phyloP scores from a whole-genome alignment of 2,113 vertebrate genomes.

The Ophiodon elongatus region DNA sequence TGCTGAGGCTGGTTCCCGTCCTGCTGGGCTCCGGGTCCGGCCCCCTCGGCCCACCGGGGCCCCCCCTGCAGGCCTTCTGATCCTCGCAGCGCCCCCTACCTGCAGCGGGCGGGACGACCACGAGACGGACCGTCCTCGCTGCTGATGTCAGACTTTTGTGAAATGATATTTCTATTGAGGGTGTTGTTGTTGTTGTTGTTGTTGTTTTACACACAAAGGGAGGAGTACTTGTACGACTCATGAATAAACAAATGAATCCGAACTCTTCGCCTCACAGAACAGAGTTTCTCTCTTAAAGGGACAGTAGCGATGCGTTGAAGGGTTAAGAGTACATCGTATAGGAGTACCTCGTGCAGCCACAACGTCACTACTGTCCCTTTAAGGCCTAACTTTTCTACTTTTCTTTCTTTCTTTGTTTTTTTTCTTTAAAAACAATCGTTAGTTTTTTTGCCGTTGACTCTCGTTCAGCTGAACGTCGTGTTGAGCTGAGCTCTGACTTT shows the following conservation, averaged over 20 bases:
- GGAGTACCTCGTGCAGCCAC: no score
- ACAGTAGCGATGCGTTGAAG: no score
- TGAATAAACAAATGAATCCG: background rate
- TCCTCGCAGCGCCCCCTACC: background rate
- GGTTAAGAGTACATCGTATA: no score
- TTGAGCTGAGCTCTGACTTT: no score
- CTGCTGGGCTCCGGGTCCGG: slow-evolving; percentile 77
- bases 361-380: background rate
- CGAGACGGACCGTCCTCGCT: background rate
- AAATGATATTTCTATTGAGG: slow-evolving; percentile 48
- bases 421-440: no score
- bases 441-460: no score
- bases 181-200: slow-evolving; percentile 16
- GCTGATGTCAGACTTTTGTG: slow-evolving; percentile 42
- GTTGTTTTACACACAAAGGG: slow-evolving; percentile 41
- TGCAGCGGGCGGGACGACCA: background rate
- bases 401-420: no score
- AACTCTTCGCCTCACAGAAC: no score
- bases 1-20: slow-evolving; percentile 89
- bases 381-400: no score
- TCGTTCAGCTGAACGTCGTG: no score
- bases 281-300: no score
- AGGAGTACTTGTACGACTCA: slow-evolving; percentile 9
- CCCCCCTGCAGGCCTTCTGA: slow-evolving; percentile 55
- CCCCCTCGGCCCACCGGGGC: slow-evolving; percentile 24